These are phyloP conservation scores for Ophthalmolycus amberensis DNA, from an alignment of 2,113 vertebrate genomes.

Conservation along the genomic window DNA sequence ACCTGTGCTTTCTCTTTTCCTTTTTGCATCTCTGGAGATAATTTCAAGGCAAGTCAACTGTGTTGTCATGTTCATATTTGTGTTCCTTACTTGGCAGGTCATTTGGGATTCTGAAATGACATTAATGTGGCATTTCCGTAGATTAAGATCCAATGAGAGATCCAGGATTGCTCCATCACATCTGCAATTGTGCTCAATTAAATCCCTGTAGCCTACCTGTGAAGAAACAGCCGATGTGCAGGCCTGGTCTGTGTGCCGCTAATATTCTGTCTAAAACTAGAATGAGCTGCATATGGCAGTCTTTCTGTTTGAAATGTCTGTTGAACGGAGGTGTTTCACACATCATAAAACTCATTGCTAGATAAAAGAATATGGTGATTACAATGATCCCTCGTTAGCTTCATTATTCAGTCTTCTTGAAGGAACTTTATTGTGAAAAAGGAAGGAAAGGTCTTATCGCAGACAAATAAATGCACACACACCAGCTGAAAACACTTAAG, in stretches of 20 bases:
- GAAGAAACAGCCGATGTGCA: not conserved
- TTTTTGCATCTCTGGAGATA: not conserved
- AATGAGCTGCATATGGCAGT: not conserved
- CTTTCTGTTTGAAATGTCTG: not conserved
- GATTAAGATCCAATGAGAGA: not conserved
- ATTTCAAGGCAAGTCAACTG: not conserved
- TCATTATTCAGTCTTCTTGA: not conserved
- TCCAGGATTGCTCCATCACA: not conserved
- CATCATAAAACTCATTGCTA: not conserved
- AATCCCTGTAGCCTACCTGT: too few species aligned
- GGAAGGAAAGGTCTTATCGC: not conserved
- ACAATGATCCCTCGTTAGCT: not conserved
- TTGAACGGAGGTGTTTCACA: slow-evolving; percentile 5
- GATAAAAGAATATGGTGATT: not conserved
- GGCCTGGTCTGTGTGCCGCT: not conserved
- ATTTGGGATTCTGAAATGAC: not conserved
- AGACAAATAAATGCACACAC: not conserved
- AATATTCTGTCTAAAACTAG: slow-evolving; percentile 6
- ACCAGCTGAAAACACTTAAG: not conserved
- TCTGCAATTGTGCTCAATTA: not conserved
- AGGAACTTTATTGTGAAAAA: not conserved
- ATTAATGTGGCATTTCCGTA: not conserved
- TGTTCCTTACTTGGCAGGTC: not conserved
- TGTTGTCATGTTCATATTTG: not conserved
- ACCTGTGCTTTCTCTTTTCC: not conserved